Evolutionary conservation across 2,797 vertebrate genomes (phyloP), one percentile per base, ranked within the genome.

Genomic region (Acipenser transmontanus): DNA sequence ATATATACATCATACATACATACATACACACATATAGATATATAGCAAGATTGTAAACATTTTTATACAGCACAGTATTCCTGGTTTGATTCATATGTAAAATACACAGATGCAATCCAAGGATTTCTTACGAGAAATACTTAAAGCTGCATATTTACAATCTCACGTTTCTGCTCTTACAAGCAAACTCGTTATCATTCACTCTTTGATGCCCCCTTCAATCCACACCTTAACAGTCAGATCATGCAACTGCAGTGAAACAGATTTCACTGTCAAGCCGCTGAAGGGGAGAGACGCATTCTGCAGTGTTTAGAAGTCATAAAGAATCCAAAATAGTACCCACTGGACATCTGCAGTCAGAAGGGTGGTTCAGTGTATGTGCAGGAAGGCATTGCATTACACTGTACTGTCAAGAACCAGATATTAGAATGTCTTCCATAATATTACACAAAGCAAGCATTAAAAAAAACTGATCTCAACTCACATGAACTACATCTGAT

Each of bases 251-350:
- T 68, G 8, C 65, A 77, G 68, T 34, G 12, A 70, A 80, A 78
- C 71, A 79, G 72, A 78, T 80, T 63, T 68, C 73, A 77, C 68
- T 76, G 73, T 73, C 71, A 74, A 62, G 59, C 61, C 48, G 54
- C 73, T 73, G 70, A 71, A 69, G 76, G 71, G 63, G 64, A 68
- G 60, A 77, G 68, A 74, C 17, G 69, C 69, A 34, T 34, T 34
- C 34, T 34, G 34, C 34, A 34, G 34, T 34, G 34, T 34, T 34
- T 34, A 34, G 34, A 34, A 70, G 68, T 70, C 70, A 62, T 70
- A 80, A 83, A 84, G 63, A 84, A 72, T 61, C 68, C 65, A 67
- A 82, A 84, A 78, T 76, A 77, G 61, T 72, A 78, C 17, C 77
- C 73, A 72, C 68, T 63, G 68, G 79, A 79, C 65, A 76, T 60